Evolutionary conservation across 1,140 invertebrate species (phyloP), one percentile per base, ranked within the genome.

Genomic region (Neelides sp.): DNA sequence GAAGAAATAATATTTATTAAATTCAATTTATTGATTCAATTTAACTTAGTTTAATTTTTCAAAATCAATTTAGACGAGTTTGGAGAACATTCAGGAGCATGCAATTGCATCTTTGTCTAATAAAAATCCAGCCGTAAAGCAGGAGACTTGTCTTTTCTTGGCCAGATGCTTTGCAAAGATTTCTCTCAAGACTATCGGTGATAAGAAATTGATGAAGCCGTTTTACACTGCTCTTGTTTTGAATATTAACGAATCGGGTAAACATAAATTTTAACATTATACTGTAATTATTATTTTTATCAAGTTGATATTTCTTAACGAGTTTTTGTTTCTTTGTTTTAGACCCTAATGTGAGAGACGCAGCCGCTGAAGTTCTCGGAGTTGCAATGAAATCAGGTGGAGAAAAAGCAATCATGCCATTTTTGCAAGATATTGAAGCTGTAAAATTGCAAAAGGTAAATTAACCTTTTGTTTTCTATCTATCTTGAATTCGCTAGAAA

Each of bases 71-170:
- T 67, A 88, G 79, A 86, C 84, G 26, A 83, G 72, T 50, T 71
- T 98, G 4, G 94, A 97, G 70, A 70, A 77, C 1, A 84, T 97
- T 60, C 74, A 83, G 58, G 92, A 97, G 66, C 86, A 92, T 61
- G 69, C 82, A 15, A 58, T 86, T 1, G 81, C 81, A 53, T 82
- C 87, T 0, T 73, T 98, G 32, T 82, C 83, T 23, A 94, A 93
- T 67, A 97, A 98, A 70, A 97, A 96, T 72, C 94, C 93, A 0
- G 78, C 77, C 10, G 87, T 98, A 1, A 95, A 94, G 69, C 77
- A 85, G 0, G 93, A 98, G 71, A 92, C 87, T 2, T 80, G 85
- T 1, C 65, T 78, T n/a, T 98, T 95, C 66, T 65, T 98, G 39
- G 75, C 85, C 0, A 73, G 93, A 49, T 81, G 81, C 30, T 83